Base-by-base conservation (phyloP, 2,888 invertebrate genomes). In the Sericinus montela region DNA sequence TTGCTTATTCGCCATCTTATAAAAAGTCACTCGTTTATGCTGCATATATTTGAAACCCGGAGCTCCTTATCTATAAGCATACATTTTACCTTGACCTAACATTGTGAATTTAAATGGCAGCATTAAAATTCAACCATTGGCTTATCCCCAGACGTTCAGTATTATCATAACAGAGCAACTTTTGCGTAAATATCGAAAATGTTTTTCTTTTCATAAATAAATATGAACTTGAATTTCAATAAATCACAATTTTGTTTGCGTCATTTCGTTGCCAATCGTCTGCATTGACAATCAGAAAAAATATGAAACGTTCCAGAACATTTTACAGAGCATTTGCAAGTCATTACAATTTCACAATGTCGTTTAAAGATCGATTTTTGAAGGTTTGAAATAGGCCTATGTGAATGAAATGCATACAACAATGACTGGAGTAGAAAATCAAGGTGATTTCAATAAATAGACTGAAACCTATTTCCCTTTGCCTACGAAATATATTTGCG, bases 11-110 rank as follows among this genome's bases (percentile, higher is more conserved):
- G n/a, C 19, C 19, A 19, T 3, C 19, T 19, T 19, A 19, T 3
- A 19, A 3, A 19, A 19, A 5, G 2, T 2, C 3, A 15, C 15
- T 35, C 32, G 32, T n/a, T 5, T n/a, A 10, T n/a, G n/a, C 3
- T 4, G 1, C 32, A 43, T 15, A 40, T 41, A 19, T 52, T 54
- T 56, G 55, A 60, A 56, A 55, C 56, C 52, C 54, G 10, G 10
- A 15, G 9, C 9, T 35, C 3, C 11, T 32, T n/a, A n/a, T 6
- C 11, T 10, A 13, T 6, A 11, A 32, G 11, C 7, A 48, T 45
- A 37, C n/a, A 9, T 9, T 14, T 48, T 48, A 54, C 54, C 53
- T 54, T 58, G 56, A 52, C 51, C 52, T 52, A 42, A 50, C 51
- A 53, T 44, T 55, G 34, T 29, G 38, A 30, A 46, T 45, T 19